These are phyloP conservation scores for Valencia hispanica DNA, from an alignment of 2,797 vertebrate genomes.

Conservation along the genomic window DNA sequence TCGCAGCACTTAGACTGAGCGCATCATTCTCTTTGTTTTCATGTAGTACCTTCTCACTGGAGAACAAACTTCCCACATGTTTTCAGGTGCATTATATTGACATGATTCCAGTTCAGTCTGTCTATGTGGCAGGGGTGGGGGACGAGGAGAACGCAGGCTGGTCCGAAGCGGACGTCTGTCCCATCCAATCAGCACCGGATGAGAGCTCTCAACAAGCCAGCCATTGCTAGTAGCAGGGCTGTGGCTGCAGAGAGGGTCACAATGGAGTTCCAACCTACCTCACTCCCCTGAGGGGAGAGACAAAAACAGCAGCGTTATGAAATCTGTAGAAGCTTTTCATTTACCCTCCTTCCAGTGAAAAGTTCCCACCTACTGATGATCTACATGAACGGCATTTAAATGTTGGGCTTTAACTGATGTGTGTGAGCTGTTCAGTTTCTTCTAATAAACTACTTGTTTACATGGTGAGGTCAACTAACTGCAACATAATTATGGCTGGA, in stretches of 20 bases:
- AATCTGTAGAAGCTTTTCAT: constrained; percentile 1
- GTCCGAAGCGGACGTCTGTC: constrained; percentile 63
- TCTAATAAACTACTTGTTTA: neutral
- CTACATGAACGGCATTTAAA: neutral
- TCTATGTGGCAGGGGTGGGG: constrained; percentile 39
- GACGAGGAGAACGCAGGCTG: constrained; percentile 42
- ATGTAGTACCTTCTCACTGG: constrained; percentile 47
- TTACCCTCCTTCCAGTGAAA: neutral
- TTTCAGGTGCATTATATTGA: constrained; percentile 36
- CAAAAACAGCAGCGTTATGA: constrained; percentile 35
- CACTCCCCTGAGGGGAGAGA: constrained; percentile 75
- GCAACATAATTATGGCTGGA: neutral
- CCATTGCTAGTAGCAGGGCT: constrained; percentile 74
- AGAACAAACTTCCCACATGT: constrained; percentile 18
- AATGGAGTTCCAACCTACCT: constrained; percentile 82
- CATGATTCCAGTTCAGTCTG: constrained; percentile 51
- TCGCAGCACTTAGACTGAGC: constrained; percentile 33
- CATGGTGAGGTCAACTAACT: neutral
- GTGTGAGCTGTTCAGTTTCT: neutral
- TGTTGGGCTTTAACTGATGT: neutral
- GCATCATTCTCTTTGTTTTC: constrained; percentile 26
- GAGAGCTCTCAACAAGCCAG: constrained; percentile 74
- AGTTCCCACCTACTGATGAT: constrained; percentile 4
- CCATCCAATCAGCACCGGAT: constrained; percentile 73
- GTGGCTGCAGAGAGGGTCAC: constrained; percentile 79